phyloP scores from a whole-genome alignment of 2,797 vertebrate genomes.

The Cynodonichthys magdalenae region DNA sequence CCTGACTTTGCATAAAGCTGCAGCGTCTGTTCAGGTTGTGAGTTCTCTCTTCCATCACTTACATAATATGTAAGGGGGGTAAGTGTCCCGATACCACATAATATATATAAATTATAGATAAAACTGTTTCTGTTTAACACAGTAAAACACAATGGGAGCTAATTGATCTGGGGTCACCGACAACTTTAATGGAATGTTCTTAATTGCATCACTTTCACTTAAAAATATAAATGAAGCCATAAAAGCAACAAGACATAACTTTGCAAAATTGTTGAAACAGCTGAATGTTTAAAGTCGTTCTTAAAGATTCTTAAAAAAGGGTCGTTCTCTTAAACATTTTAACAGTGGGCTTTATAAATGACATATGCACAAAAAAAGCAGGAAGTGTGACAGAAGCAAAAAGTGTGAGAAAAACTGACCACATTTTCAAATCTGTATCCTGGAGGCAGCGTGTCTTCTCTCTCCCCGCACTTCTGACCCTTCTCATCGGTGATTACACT shows the following conservation, averaged over 20 bases:
- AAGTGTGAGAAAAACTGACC: conserved; percentile 56
- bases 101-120: too few relatives aligned
- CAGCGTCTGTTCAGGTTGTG: too few relatives aligned
- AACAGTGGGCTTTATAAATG: not conserved
- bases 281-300: not conserved
- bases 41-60: too few relatives aligned
- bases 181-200: too few relatives aligned
- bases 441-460: conserved; percentile 88
- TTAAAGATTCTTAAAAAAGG: not conserved
- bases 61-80: too few relatives aligned
- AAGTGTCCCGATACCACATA: too few relatives aligned
- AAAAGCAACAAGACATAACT: not conserved
- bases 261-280: not conserved
- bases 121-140: too few relatives aligned
- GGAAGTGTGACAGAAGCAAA: conserved; percentile 6
- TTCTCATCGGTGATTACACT: conserved; percentile 57
- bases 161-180: too few relatives aligned
- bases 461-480: conserved; percentile 83
- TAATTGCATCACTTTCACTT: too few relatives aligned
- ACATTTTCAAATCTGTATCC: conserved; percentile 75
- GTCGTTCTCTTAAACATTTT: not conserved
- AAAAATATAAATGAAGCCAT: not conserved
- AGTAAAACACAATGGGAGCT: too few relatives aligned
- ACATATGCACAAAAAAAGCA: conserved; percentile 5
- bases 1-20: too few relatives aligned